A percentile compares a stretch with the other conserved stretches of the same genome.
phyloP scores from a whole-genome alignment of 92 coral and sea anemone genomes.

The Blastomussa wellsi region DNA sequence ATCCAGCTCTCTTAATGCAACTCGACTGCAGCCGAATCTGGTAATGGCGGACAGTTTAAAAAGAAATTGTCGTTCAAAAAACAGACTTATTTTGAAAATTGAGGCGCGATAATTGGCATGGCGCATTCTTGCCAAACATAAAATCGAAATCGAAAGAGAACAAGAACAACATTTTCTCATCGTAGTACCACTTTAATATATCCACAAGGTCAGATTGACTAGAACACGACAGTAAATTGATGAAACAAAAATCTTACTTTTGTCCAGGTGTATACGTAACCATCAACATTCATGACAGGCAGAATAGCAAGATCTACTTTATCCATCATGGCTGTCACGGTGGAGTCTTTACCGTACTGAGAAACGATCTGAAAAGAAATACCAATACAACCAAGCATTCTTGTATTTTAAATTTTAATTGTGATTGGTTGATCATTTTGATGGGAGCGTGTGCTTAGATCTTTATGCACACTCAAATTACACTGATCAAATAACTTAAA shows the following conservation, averaged over 20 bases:
- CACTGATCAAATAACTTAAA: no score
- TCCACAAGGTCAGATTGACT: background rate
- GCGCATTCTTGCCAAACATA: no score
- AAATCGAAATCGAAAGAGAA: no score
- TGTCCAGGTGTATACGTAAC: slow-evolving; percentile 50
- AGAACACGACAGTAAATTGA: background rate
- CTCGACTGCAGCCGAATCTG: no score
- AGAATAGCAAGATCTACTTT: slow-evolving; percentile 47
- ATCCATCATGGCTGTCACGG: slow-evolving; percentile 28
- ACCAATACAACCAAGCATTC: background rate
- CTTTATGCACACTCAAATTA: no score
- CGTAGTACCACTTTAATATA: background rate
- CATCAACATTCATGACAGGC: slow-evolving; percentile 62
- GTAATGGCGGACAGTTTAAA: no score
- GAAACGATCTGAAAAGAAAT: slow-evolving; percentile 3
- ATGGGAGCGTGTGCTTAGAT: background rate
- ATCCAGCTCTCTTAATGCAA: no score
- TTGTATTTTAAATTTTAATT: background rate
- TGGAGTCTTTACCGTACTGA: slow-evolving; percentile 27
- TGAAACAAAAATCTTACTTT: slow-evolving; percentile 3
- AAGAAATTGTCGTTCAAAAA: no score
- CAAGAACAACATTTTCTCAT: no score
- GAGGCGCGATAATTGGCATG: no score
- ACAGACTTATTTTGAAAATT: no score
- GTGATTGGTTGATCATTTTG: background rate